A percentile compares a stretch with the other conserved stretches of the same genome.
These are phyloP conservation scores for Zaprionus capensis DNA, from an alignment of 1,140 invertebrate species.

Conservation along the genomic window DNA sequence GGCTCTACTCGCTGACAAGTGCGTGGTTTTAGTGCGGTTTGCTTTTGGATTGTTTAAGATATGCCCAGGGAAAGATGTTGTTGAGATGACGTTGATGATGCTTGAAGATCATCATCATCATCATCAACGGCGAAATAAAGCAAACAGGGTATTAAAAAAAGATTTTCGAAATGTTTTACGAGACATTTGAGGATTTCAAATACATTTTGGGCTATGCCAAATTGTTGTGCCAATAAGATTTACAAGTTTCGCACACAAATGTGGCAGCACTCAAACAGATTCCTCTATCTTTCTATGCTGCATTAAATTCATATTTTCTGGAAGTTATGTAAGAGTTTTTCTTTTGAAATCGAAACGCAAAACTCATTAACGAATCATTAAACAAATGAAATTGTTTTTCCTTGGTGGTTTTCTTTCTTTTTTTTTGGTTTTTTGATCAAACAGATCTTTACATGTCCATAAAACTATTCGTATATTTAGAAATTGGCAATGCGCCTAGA, in stretches of 20 bases:
- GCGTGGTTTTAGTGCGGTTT: constrained; percentile 34
- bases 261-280: neutral
- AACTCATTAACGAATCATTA: constrained; percentile 35
- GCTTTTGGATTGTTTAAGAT: constrained; percentile 29
- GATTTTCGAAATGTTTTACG: constrained; percentile 40
- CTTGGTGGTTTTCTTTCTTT: neutral
- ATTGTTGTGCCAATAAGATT: constrained; percentile 13
- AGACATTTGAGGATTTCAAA: constrained; percentile 40
- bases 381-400: constrained; percentile 17
- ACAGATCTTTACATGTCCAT: constrained; percentile 20
- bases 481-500: constrained; percentile 41
- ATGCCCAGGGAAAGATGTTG: constrained; percentile 9
- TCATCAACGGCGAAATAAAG: constrained; percentile 33
- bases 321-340: neutral
- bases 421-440: constrained; percentile 11
- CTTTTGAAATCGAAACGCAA: constrained; percentile 9
- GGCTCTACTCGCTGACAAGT: constrained; percentile 32
- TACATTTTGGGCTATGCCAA: constrained; percentile 11
- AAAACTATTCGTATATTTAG: constrained; percentile 13
- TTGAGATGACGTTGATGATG: constrained; percentile 25
- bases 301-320: neutral
- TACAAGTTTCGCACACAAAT: neutral
- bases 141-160: constrained; percentile 45
- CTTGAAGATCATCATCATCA: neutral
- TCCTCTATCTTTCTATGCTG: neutral